These are phyloP conservation scores for Caenorhabditis remanei DNA, from an alignment of 1,140 invertebrate species.

Conservation along the genomic window DNA sequence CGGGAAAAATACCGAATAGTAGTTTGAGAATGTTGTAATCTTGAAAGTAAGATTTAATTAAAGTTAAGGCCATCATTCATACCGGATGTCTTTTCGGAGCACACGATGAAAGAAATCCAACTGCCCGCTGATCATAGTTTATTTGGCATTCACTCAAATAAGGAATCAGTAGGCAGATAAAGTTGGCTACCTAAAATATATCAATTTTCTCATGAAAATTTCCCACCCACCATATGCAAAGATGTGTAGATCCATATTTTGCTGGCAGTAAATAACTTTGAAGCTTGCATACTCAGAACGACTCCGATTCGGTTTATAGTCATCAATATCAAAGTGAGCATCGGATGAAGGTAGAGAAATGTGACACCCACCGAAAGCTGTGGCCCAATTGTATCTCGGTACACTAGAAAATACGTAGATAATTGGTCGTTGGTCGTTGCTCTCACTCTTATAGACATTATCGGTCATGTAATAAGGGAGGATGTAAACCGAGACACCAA, in stretches of 20 bases:
- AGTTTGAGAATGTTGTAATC: slow-evolving; percentile 32
- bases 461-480: slow-evolving; percentile 46
- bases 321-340: slow-evolving; percentile 33
- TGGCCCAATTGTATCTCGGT: slow-evolving; percentile 6
- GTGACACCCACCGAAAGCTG: slow-evolving; percentile 3
- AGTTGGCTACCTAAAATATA: not conserved
- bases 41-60: not conserved
- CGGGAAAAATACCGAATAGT: slow-evolving; percentile 39
- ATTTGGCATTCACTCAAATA: slow-evolving; percentile 38
- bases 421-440: not conserved
- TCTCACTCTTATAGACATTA: slow-evolving; percentile 27
- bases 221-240: not conserved
- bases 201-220: not conserved
- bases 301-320: slow-evolving; percentile 20
- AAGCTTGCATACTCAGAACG: slow-evolving; percentile 33
- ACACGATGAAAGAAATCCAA: not conserved
- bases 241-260: slow-evolving; percentile 36
- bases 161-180: slow-evolving; percentile 10
- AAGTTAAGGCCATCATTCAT: not conserved
- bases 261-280: slow-evolving; percentile 6
- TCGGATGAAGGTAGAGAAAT: slow-evolving; percentile 22
- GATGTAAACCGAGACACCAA: slow-evolving; percentile 29
- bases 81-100: slow-evolving; percentile 31
- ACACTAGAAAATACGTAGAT: not conserved
- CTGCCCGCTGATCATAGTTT: slow-evolving; percentile 6